Percentiles rank a stretch among this genome's conserved stretches.
phyloP scores from a whole-genome alignment of 2,113 vertebrate species.

The rat (Rattus norvegicus) region DNA sequence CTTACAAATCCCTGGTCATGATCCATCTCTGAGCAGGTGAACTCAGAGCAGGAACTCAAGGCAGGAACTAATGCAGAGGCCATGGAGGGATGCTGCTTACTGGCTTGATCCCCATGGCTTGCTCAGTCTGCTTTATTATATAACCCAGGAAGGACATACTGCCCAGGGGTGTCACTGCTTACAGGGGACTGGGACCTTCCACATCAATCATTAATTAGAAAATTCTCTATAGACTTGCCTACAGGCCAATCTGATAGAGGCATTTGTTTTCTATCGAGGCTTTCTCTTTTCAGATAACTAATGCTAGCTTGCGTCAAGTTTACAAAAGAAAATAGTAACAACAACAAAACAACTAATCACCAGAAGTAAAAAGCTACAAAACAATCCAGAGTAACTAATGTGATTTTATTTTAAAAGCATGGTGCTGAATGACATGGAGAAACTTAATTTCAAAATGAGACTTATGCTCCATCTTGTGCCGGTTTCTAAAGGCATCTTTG shows the following conservation, averaged over 20 bases:
- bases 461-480: neutral
- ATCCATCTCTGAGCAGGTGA: too few relatives aligned
- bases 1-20: neutral
- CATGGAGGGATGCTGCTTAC: neutral
- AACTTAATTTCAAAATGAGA: neutral
- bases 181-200: neutral
- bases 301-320: neutral
- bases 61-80: neutral
- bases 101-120: neutral
- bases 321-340: neutral
- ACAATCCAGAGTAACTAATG: neutral
- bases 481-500: neutral
- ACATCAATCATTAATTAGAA: neutral
- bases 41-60: neutral
- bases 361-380: neutral
- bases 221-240: neutral
- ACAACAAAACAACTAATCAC: neutral
- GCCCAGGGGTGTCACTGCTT: neutral
- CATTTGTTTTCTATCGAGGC: neutral
- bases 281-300: neutral
- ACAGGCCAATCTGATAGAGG: neutral
- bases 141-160: too few relatives aligned
- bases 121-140: neutral
- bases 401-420: neutral
- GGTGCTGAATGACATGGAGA: neutral